A percentile compares a stretch with the other conserved stretches of the same genome.
Conservation (phyloP, 2,113 vertebrate species). For the Pollachius pollachius region DNA sequence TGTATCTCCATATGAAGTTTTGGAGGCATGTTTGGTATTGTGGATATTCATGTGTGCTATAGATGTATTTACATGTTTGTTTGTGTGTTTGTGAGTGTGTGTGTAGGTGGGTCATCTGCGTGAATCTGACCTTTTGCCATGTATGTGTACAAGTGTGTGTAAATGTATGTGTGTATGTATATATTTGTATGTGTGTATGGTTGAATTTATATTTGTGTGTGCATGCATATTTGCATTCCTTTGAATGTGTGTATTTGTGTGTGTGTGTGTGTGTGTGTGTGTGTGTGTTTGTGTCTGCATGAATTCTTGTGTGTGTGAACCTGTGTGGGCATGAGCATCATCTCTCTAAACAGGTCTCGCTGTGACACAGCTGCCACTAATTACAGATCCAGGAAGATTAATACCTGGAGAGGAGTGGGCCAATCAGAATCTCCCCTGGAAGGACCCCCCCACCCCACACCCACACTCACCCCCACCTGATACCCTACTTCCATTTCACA, state of each 20-base stretch:
- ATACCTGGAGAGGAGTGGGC: constrained; percentile 41
- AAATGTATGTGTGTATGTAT: background rate
- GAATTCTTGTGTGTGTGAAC: constrained; percentile 9
- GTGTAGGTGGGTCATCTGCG: too few relatives aligned
- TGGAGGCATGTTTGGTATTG: too few relatives aligned
- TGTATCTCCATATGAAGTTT: too few relatives aligned
- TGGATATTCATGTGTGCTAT: too few relatives aligned
- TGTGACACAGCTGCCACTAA: constrained; percentile 49
- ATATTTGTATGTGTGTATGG: background rate
- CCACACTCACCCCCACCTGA: background rate
- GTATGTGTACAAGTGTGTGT: background rate
- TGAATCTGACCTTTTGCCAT: too few relatives aligned
- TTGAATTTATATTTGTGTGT: background rate
- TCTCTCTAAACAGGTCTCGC: constrained; percentile 30
- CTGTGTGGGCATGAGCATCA: background rate
- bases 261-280: background rate
- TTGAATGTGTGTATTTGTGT: background rate
- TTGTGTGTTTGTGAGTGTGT: too few relatives aligned
- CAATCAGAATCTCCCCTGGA: constrained; percentile 55
- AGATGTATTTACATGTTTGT: too few relatives aligned
- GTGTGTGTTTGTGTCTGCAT: background rate
- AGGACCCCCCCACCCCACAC: constrained; percentile 8
- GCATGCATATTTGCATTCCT: background rate
- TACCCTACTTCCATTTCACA: background rate
- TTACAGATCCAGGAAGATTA: constrained; percentile 58